Conservation (phyloP, 2,113 vertebrate species). For the Martes martes region DNA sequence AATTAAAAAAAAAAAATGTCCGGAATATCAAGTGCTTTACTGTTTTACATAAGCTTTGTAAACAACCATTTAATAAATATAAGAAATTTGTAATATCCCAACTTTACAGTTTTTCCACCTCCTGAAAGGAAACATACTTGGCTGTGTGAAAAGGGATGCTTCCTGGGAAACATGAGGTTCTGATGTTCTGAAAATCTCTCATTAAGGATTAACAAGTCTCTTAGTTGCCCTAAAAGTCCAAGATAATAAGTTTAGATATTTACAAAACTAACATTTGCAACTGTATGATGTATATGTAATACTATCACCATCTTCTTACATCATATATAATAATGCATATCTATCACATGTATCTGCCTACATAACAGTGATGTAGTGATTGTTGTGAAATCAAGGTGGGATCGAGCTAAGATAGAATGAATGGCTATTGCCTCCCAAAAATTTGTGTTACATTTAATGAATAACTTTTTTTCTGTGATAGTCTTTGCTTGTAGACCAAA, state of each 20-base stretch:
- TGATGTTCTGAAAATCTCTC: neutral
- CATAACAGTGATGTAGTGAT: neutral
- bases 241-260: neutral
- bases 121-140: neutral
- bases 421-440: neutral
- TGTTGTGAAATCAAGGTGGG: neutral
- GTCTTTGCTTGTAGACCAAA: neutral
- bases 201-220: neutral
- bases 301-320: neutral
- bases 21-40: neutral
- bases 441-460: neutral
- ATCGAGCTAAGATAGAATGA: neutral
- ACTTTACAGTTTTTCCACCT: neutral
- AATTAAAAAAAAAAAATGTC: neutral
- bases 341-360: neutral
- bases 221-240: neutral
- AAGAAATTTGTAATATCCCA: neutral
- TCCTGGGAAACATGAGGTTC: neutral
- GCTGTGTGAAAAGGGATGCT: neutral
- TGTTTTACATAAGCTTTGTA: neutral
- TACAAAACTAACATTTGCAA: neutral
- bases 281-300: neutral
- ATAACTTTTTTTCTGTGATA: neutral
- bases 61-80: neutral
- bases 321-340: neutral